Evolutionary conservation across 2,113 vertebrate genomes (phyloP), one percentile per base, ranked within the genome.

Genomic region (Thryonomys swinderianus): DNA sequence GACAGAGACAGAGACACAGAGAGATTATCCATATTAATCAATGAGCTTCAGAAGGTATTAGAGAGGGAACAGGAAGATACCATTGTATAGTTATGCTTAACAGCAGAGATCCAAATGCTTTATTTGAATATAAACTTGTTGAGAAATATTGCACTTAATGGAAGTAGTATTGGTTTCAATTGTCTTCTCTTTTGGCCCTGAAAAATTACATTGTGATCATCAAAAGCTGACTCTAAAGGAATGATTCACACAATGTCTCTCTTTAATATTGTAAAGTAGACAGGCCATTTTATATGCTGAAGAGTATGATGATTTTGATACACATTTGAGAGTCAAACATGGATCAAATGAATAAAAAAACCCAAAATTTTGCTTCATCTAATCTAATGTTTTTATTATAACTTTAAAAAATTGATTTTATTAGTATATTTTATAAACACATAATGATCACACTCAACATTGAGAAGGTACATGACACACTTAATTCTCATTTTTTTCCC

Each of bases 341-440:
- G 17, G 20, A 7, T 84, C 40, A 66, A 78, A 59, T 27, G 79
- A 64, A 66, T 16, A 94, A 13, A 8, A 32, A 91, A 17, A 81
- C 0, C 87, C 74, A 96, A 81, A 37, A 79, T 88, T 32, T 78
- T 25, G 51, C 51, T 95, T 96, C 25, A 59, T 12, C 0, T 2
- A 40, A 93, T 20, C 30, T 79, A 97, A 61, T 40, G 91, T 93
- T 96, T 61, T 94, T 80, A 40, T 59, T n/a, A n/a, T n/a, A n/a
- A n/a, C n/a, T n/a, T n/a, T n/a, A n/a, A n/a, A n/a, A n/a, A n/a
- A n/a, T n/a, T n/a, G n/a, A n/a, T n/a, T n/a, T n/a, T n/a, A n/a
- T n/a, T n/a, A n/a, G n/a, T n/a, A n/a, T n/a, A n/a, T n/a, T n/a
- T n/a, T n/a, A n/a, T n/a, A n/a, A n/a, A n/a, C n/a, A n/a, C n/a